These are phyloP conservation scores for Hyles vespertilio DNA, from an alignment of 1,140 invertebrate genomes.

Conservation along the genomic window DNA sequence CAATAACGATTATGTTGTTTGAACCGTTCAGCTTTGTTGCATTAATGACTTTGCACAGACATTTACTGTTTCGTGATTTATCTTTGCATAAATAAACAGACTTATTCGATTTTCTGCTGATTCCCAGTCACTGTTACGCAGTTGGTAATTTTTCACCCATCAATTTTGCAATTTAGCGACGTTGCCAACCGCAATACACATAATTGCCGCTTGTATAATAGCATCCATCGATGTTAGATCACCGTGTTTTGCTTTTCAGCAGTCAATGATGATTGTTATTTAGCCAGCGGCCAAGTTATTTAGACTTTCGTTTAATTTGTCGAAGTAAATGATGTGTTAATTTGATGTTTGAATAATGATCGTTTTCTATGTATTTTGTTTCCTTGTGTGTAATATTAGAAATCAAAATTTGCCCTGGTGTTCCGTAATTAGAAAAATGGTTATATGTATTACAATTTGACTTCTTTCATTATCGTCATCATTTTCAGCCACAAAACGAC, in stretches of 20 bases:
- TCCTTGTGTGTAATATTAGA: not conserved
- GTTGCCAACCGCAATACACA: conserved; percentile 35
- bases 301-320: conserved; percentile 28
- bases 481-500: no score
- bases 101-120: conserved; percentile 4
- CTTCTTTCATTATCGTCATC: no score
- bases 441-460: no score
- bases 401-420: no score
- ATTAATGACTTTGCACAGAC: not conserved
- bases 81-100: not conserved
- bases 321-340: conserved; percentile 41
- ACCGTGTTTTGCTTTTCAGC: conserved; percentile 40
- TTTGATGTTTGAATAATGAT: conserved; percentile 43
- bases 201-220: conserved; percentile 52
- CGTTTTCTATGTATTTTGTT: conserved; percentile 8
- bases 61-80: conserved; percentile 1
- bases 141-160: conserved; percentile 1
- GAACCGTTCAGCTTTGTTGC: no score
- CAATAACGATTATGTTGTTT: not conserved
- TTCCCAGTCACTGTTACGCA: not conserved
- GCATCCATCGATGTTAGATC: conserved; percentile 33
- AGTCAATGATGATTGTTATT: conserved; percentile 34
- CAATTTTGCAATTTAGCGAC: conserved; percentile 28
- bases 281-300: conserved; percentile 21
- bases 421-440: no score